These are phyloP conservation scores for Cyclura pinguis DNA, from an alignment of 2,797 vertebrate species.

Conservation along the genomic window DNA sequence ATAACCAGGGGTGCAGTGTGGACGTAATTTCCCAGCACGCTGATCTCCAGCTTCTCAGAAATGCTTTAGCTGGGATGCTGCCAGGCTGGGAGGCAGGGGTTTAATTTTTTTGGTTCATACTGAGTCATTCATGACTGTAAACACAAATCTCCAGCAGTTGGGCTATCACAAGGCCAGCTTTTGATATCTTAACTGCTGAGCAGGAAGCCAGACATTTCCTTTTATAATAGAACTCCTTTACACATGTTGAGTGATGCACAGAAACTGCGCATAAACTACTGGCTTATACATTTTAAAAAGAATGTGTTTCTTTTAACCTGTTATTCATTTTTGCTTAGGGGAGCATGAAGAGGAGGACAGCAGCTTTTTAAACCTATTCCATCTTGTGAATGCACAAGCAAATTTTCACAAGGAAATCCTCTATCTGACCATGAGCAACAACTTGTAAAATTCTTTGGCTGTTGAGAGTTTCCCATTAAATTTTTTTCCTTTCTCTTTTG, in stretches of 20 bases:
- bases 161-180: too few species aligned
- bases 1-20: too few species aligned
- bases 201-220: background rate
- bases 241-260: background rate
- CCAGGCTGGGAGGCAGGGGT: too few species aligned
- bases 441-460: constrained; percentile 47
- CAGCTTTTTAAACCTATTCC: constrained; percentile 82
- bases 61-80: too few species aligned
- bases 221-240: background rate
- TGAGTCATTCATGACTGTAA: too few species aligned
- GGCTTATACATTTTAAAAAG: background rate
- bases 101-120: too few species aligned
- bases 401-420: constrained; percentile 90
- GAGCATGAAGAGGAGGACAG: constrained; percentile 78
- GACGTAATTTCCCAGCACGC: too few species aligned
- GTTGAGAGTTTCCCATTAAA: background rate
- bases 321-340: constrained; percentile 64
- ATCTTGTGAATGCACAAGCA: constrained; percentile 87
- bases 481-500: background rate
- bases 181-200: too few species aligned
- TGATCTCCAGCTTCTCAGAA: too few species aligned
- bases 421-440: constrained; percentile 71
- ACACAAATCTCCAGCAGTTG: too few species aligned
- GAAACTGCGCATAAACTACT: background rate
- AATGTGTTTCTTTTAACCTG: background rate